A percentile compares a stretch with the other conserved stretches of the same genome.
These are phyloP conservation scores for Pyrocephalus nanus DNA, from an alignment of 2,797 vertebrate species.

Conservation along the genomic window DNA sequence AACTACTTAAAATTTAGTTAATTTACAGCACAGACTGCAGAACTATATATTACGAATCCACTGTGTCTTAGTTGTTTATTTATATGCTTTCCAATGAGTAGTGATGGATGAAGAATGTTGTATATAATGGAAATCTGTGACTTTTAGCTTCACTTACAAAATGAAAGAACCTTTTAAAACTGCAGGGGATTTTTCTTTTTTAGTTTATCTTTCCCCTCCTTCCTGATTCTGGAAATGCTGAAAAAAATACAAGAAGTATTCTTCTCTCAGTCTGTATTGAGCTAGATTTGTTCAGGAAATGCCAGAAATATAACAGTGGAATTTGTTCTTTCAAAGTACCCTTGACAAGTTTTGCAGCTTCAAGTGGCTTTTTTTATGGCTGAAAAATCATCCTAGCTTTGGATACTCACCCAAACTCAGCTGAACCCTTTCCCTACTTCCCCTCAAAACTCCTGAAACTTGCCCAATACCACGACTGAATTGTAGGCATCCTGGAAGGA, in stretches of 20 bases:
- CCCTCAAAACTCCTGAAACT: background rate
- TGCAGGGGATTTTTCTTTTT: background rate
- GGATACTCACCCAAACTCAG: background rate
- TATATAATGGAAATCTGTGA: background rate
- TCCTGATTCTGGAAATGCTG: background rate
- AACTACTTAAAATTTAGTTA: background rate
- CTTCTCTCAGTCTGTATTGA: background rate
- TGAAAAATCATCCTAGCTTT: background rate
- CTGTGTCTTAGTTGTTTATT: background rate
- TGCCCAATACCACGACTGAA: background rate
- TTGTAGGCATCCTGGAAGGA: background rate
- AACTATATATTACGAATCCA: background rate
- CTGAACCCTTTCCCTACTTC: background rate
- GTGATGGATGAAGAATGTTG: background rate
- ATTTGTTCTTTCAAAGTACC: background rate
- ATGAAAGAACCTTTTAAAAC: background rate
- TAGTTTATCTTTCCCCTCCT: background rate
- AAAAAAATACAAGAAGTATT: background rate
- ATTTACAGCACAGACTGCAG: background rate
- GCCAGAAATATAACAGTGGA: background rate
- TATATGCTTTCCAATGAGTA: background rate
- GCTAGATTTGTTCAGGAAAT: background rate
- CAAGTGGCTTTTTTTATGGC: background rate
- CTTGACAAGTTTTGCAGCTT: background rate
- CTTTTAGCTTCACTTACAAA: background rate